Evolutionary conservation across 2,888 invertebrate species (phyloP), one percentile per base, ranked within the genome.

Genomic region (Liopterus haemorrhoidalis): DNA sequence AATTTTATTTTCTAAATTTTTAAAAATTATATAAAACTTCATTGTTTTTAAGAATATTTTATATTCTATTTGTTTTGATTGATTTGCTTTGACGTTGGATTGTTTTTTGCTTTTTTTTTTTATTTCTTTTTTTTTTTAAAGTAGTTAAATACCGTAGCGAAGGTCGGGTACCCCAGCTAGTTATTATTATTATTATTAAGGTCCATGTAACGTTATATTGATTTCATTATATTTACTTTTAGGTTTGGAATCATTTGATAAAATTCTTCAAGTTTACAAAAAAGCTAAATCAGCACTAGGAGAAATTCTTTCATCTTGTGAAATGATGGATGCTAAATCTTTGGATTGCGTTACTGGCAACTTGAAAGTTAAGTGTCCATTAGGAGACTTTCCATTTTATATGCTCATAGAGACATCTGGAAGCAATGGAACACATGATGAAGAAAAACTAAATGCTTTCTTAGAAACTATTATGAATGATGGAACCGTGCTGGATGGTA

Each of bases 281-380:
- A 71, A 78, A 49, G 89, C 93, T 0, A 89, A 85, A 65, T 67
- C 66, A 1, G 76, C 80, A 16, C 70, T 95, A 8, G 88, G 85
- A 1, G 96, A 97, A 71, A 88, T 94, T 52, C 67, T 99, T 27
- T 95, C 96, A 3, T 92, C 96, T 0, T 96, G 91, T 69, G 99
- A 99, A 72, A 79, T 97, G 74, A 85, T 97, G 49, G 97, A 99
- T 67, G 72, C 72, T 8, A 67, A 69, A 28, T 79, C 90, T 0
- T 72, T 96, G 58, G 74, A 75, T n/a, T 73, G 78, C 24, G 79
- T 82, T 0, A 72, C 75, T 1, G 64, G 71, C 30, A 77, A 84
- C 60, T 74, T 80, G 38, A 74, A 76, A 6, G 54, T 84, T 22
- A 72, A 74, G 44, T 73, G 76, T 19, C 83, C 82, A 5, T 71